Evolutionary conservation across 2,113 vertebrate species (phyloP), one percentile per base, ranked within the genome.

Genomic region (Leiothrix lutea): DNA sequence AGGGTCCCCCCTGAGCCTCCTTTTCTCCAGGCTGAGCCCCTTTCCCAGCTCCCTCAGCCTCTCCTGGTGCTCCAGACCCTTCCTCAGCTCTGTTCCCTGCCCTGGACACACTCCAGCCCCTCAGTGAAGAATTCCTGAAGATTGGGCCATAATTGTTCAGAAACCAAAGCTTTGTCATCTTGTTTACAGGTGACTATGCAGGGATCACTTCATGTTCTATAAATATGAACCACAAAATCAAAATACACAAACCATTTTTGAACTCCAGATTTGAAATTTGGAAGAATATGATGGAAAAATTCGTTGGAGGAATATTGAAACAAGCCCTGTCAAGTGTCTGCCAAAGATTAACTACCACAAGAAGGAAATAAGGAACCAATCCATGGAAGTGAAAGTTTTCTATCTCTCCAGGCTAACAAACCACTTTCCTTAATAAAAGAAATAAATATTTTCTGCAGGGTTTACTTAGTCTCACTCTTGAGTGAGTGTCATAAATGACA

Each of bases 141-240:
- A 40, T 0, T 1, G 2, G 62, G 25, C 5, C 11, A 1, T 33
- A 38, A 57, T 2, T 35, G 24, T 11, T 31, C 33, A 25, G 40
- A 28, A 70, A 36, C 8, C 26, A 70, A 67, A 72, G 9, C 7
- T 45, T 6, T 38, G 8, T 12, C 10, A 36, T 35, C 54, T 19
- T 21, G 5, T 56, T 84, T 61, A 47, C 17, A 47, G 11, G 11
- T 35, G 17, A 7, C 19, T 45, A 5, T 28, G n/a, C 8, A 22
- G 33, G 17, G 21, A 19, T 15, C 25, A 12, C 42, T 60, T 65
- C 8, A 8, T 4, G 3, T 65, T 74, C 40, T 64, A 12, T 47
- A 81, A 40, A 35, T 17, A 47, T 6, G 42, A 78, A 53, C 21
- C 16, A 57, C 28, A 53, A 82, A 74, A 19, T 12, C 2, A 0